Conservation (phyloP, 2,888 invertebrate species). For the Leistus spinibarbis region DNA sequence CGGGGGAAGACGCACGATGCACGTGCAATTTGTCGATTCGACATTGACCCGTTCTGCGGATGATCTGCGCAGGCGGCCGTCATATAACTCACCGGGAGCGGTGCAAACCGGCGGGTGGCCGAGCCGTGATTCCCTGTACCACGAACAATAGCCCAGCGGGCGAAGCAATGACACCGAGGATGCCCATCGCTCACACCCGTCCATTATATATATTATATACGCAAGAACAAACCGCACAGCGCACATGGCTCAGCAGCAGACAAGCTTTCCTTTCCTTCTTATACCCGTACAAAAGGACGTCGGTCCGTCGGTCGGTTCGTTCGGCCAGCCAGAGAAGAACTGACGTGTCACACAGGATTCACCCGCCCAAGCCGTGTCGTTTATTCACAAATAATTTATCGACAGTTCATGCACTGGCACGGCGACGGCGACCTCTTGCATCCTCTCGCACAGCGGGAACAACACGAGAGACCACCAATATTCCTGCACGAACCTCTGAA, state of each 20-base stretch:
- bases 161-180: not conserved
- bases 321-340: not conserved
- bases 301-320: too few relatives aligned
- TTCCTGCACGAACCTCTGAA: not conserved
- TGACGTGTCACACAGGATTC: not conserved
- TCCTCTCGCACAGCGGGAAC: not conserved
- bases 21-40: slow-evolving; percentile 9
- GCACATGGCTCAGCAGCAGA: not conserved
- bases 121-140: not conserved
- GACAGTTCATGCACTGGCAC: slow-evolving; percentile 1
- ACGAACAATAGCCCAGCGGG: slow-evolving; percentile 13
- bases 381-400: slow-evolving; percentile 17
- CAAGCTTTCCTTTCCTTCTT: not conserved
- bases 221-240: not conserved
- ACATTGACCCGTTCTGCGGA: not conserved
- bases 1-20: not conserved
- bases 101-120: not conserved
- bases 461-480: not conserved
- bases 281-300: not conserved
- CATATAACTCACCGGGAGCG: slow-evolving; percentile 20
- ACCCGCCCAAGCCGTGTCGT: slow-evolving; percentile 17
- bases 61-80: slow-evolving; percentile 10
- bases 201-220: not conserved
- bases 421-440: not conserved
- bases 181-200: slow-evolving; percentile 1